phyloP scores from a whole-genome alignment of 2,888 invertebrate species.

The Auanema freiburgensis region DNA sequence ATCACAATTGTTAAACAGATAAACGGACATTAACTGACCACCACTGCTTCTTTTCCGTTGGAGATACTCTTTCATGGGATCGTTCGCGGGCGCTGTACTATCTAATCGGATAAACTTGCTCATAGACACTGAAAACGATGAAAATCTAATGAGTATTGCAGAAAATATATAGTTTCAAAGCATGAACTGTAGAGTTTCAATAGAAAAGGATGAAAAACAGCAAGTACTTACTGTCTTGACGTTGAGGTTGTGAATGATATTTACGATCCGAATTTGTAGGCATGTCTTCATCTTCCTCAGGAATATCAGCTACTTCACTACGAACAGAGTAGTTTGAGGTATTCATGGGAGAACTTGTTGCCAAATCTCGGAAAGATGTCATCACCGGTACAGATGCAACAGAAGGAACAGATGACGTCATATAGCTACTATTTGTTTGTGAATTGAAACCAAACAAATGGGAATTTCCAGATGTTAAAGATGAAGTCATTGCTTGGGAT shows the following conservation, averaged over 20 bases:
- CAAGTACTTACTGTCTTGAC: background rate
- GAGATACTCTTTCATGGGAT: conserved; percentile 22
- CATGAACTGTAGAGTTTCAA: no score
- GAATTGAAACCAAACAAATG: background rate
- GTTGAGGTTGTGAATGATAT: background rate
- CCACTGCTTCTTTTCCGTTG: conserved; percentile 26
- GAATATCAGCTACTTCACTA: conserved; percentile 43
- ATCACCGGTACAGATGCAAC: conserved; percentile 36
- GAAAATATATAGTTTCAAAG: no score
- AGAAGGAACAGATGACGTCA: conserved; percentile 1
- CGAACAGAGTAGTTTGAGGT: conserved; percentile 40
- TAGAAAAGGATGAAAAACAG: no score
- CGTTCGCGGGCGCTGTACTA: conserved; percentile 17
- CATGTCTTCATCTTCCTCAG: conserved; percentile 41
- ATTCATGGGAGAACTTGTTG: conserved; percentile 43
- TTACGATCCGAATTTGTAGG: conserved; percentile 1
- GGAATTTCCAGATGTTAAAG: conserved; percentile 7
- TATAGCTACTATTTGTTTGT: conserved; percentile 1
- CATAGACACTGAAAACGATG: conserved; percentile 28
- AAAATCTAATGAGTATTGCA: no score
- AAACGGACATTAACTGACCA: conserved; percentile 15
- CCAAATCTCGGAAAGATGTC: conserved; percentile 59
- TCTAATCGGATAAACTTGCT: conserved; percentile 53
- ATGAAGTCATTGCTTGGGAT: conserved; percentile 16
- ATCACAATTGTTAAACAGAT: background rate